These are phyloP conservation scores for Spheniscus mendiculus DNA, from an alignment of 2,113 vertebrate genomes.

Conservation along the genomic window DNA sequence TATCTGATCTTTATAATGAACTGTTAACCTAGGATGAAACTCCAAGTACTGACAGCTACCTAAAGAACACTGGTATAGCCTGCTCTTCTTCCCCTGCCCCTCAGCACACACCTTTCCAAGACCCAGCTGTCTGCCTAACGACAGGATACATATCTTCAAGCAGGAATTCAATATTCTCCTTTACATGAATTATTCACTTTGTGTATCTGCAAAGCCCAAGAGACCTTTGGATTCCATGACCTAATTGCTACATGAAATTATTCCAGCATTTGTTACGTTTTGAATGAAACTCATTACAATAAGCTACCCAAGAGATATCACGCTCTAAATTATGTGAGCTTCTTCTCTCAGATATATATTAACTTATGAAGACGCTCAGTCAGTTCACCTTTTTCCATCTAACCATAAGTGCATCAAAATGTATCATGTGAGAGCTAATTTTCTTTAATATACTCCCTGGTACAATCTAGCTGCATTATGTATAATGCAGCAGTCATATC, in stretches of 20 bases:
- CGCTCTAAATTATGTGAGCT: neutral
- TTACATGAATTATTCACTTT: neutral
- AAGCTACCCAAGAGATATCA: neutral
- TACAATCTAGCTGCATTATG: constrained; percentile 34
- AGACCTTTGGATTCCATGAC: neutral
- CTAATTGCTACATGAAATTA: constrained; percentile 32
- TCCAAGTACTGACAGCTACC: neutral
- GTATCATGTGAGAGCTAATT: neutral
- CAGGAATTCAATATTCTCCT: neutral
- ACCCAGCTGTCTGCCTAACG: neutral
- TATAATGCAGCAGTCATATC: constrained; percentile 16
- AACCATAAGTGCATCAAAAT: neutral
- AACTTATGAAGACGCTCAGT: neutral
- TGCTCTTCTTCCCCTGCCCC: neutral
- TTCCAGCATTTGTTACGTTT: neutral
- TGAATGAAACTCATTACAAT: constrained; percentile 27
- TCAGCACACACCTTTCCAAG: neutral
- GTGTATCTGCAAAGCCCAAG: neutral
- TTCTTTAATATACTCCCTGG: constrained; percentile 37
- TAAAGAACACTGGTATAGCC: neutral
- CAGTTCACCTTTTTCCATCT: neutral
- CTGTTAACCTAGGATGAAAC: neutral
- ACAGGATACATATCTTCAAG: neutral
- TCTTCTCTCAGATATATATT: neutral
- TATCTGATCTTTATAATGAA: neutral